Evolutionary conservation across 2,113 vertebrate genomes (phyloP), one percentile per base, ranked within the genome.

Genomic region (Zootoca vivipara): DNA sequence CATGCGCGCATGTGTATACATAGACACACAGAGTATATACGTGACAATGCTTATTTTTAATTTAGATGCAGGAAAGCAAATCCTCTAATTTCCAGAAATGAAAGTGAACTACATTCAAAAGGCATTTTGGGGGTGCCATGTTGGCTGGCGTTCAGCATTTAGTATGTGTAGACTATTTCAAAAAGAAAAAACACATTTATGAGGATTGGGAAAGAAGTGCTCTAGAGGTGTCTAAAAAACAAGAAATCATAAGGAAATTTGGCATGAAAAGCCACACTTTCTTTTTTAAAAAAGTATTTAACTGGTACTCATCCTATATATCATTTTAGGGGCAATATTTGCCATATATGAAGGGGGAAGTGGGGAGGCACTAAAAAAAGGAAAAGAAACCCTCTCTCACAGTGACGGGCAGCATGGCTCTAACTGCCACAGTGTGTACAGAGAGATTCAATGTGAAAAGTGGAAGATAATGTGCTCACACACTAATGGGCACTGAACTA

Each of bases 401-500:
- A 95, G 97, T 97, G 97, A 97, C 95, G 96, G 96, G 97, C 96
- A 96, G 97, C 96, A 89, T 92, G 87, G 97, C 96, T 97, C 88
- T 94, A 96, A 95, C 97, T 98, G 98, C 98, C 98, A 97, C 94
- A 89, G 97, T 95, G 95, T 96, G 96, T 96, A 93, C 94, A 83
- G 96, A 94, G 95, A 98, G 97, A 98, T 98, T 95, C 97, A 96
- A 96, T 97, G 98, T 98, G 98, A 98, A 98, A 98, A 98, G 98
- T 97, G 97, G 97, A 97, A 98, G 98, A 98, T 98, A 98, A 99
- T 98, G 97, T 97, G 98, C 97, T 98, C 97, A 97, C 98, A 98
- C 98, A 97, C 98, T 99, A 99, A 99, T 99, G 98, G 99, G 98
- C 98, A 97, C 97, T 98, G 98, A 97, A 99, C 98, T 98, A 99